Evolutionary conservation across 2,888 invertebrate genomes (phyloP).

Genomic region (Diloba caeruleocephala): DNA sequence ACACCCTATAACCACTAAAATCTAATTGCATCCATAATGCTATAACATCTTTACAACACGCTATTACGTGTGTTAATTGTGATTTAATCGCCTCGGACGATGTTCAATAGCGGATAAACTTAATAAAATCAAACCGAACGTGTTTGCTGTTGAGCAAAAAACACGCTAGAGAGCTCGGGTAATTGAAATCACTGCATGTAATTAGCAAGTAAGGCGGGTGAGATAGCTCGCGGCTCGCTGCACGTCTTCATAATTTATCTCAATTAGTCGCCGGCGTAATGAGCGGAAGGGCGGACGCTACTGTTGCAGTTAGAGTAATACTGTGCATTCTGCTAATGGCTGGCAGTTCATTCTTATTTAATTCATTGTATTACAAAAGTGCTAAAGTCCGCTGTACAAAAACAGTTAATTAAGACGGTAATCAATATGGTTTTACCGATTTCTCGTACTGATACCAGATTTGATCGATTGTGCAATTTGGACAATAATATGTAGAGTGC

Average conservation of each 20-base stretch:
- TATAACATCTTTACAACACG: constrained; percentile 62
- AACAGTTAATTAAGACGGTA: too few species aligned
- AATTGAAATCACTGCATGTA: constrained; percentile 85
- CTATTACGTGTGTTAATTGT: constrained; percentile 68
- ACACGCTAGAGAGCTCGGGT: constrained; percentile 65
- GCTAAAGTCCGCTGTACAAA: constrained; percentile 2
- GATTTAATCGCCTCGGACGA: constrained; percentile 64
- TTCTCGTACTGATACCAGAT: constrained; percentile 1
- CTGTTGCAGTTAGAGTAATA: constrained; percentile 55
- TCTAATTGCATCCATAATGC: constrained; percentile 69
- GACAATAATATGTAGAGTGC: constrained; percentile 28
- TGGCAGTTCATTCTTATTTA: constrained; percentile 55
- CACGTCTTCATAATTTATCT: constrained; percentile 87
- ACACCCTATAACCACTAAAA: constrained; percentile 67
- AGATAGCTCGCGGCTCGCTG: constrained; percentile 78
- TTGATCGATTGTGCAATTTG: constrained; percentile 6
- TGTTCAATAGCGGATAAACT: constrained; percentile 62
- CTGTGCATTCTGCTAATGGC: constrained; percentile 56
- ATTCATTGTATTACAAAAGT: constrained; percentile 46
- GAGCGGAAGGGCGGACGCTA: constrained; percentile 79
- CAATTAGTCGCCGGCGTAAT: constrained; percentile 84
- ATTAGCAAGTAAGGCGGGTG: constrained; percentile 80
- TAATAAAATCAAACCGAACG: constrained; percentile 65
- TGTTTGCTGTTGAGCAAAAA: constrained; percentile 59
- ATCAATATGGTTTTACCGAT: background rate